These are phyloP conservation scores for Meloidogyne floridensis DNA, from an alignment of 1,140 invertebrate species.

Conservation along the genomic window DNA sequence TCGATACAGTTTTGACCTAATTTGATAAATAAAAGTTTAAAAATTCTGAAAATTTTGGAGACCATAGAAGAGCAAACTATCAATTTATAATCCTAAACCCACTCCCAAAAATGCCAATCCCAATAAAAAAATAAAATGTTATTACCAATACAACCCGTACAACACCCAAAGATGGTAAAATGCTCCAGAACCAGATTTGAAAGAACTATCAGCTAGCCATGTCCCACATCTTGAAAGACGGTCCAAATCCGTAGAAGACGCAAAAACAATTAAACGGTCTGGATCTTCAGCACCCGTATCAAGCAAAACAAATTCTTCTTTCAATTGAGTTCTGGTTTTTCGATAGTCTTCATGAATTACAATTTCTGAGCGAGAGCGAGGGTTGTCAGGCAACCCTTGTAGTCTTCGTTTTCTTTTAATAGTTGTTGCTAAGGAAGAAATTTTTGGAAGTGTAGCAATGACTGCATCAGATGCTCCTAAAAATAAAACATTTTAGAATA, in stretches of 20 bases:
- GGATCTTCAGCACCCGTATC: slow-evolving; percentile 17
- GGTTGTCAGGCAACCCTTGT: not conserved
- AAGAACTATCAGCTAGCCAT: slow-evolving; percentile 17
- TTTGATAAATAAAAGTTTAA: too few relatives aligned
- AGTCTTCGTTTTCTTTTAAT: too few relatives aligned
- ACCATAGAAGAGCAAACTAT: too few relatives aligned
- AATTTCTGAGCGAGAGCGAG: slow-evolving; percentile 2
- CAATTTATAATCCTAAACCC: too few relatives aligned
- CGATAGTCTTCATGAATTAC: slow-evolving; percentile 3
- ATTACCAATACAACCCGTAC: not conserved
- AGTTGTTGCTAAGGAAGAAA: too few relatives aligned
- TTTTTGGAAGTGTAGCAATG: too few relatives aligned
- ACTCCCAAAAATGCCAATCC: too few relatives aligned
- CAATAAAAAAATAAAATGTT: too few relatives aligned
- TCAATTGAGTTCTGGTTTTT: not conserved
- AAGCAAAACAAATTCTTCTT: slow-evolving; percentile 11
- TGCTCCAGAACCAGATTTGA: not conserved
- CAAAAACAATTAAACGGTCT: slow-evolving; percentile 7
- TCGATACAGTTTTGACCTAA: too few relatives aligned
- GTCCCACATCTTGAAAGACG: slow-evolving; percentile 5
- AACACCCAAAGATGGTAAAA: slow-evolving; percentile 25
- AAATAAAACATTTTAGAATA: too few relatives aligned
- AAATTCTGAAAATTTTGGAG: too few relatives aligned
- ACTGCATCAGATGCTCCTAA: too few relatives aligned
- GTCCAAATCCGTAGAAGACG: not conserved